Conservation (phyloP, 2,888 invertebrate genomes). For the Drosophila phalerata region DNA sequence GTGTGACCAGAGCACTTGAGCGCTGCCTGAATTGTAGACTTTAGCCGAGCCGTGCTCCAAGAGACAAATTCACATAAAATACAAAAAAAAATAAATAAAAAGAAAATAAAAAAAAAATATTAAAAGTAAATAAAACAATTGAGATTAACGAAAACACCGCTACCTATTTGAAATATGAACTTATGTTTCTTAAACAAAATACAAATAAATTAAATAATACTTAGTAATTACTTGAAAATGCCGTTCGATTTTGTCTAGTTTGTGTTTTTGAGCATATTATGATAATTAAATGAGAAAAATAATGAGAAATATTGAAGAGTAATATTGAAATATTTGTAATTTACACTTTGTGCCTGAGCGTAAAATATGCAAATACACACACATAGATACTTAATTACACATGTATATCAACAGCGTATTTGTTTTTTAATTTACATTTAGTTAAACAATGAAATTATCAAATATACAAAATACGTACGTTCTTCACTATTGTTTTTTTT, state of each 20-base stretch:
- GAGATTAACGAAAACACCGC: constrained; percentile 55
- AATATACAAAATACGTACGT: constrained; percentile 35
- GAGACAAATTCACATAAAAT: constrained; percentile 50
- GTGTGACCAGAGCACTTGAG: constrained; percentile 60
- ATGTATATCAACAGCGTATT: constrained; percentile 36
- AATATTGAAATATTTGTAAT: constrained; percentile 75
- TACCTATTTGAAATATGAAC: constrained; percentile 50
- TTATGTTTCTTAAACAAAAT: constrained; percentile 57
- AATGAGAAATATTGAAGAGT: constrained; percentile 43
- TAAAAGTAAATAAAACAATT: constrained; percentile 29
- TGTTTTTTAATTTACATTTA: constrained; percentile 41
- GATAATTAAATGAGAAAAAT: background rate
- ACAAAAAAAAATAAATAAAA: background rate
- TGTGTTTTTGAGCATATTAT: constrained; percentile 26
- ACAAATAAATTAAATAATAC: constrained; percentile 45
- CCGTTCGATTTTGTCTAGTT: constrained; percentile 52
- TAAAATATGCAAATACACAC: constrained; percentile 71
- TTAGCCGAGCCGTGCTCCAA: constrained; percentile 75
- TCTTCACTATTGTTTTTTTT: constrained; percentile 20
- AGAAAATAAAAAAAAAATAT: background rate
- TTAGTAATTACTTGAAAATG: constrained; percentile 43
- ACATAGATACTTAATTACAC: constrained; percentile 44
- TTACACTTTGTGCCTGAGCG: constrained; percentile 85
- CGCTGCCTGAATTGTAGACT: constrained; percentile 65
- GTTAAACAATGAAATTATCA: constrained; percentile 41